Evolutionary conservation across 2,797 vertebrate genomes (phyloP).

Genomic region (Anolis apletophallus): DNA sequence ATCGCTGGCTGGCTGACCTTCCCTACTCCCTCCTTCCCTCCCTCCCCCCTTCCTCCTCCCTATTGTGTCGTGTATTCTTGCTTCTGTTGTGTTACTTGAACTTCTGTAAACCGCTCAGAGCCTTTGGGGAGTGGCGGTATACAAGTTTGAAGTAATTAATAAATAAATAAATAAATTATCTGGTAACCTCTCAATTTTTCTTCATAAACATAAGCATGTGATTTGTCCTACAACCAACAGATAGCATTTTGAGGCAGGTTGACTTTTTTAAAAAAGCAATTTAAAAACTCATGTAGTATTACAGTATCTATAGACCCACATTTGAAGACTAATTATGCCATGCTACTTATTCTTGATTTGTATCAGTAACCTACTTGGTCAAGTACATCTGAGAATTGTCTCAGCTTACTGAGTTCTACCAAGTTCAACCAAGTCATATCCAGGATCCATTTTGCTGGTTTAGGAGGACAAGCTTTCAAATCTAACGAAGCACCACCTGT

Average conservation of each 20-base stretch:
- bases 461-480: conserved; percentile 91
- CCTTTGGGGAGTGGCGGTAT: too few relatives aligned
- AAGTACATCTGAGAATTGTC: conserved; percentile 92
- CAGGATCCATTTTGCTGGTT: conserved; percentile 94
- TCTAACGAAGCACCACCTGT: conserved; percentile 94
- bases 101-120: too few relatives aligned
- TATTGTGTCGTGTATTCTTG: too few relatives aligned
- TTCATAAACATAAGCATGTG: not conserved
- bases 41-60: too few relatives aligned
- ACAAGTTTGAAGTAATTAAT: too few relatives aligned
- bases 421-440: conserved; percentile 98
- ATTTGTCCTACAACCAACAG: not conserved
- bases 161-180: too few relatives aligned
- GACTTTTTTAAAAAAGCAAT: not conserved
- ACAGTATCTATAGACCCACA: not conserved
- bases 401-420: conserved; percentile 92
- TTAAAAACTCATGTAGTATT: not conserved
- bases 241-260: not conserved
- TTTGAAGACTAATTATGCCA: not conserved
- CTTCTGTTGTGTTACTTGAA: too few relatives aligned
- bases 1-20: too few relatives aligned
- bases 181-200: not conserved
- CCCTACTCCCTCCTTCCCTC: too few relatives aligned
- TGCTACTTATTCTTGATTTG: not conserved
- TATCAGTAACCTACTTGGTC: conserved; percentile 81